Evolutionary conservation across 2,888 invertebrate genomes (phyloP).

Genomic region (Nemurella pictetii): DNA sequence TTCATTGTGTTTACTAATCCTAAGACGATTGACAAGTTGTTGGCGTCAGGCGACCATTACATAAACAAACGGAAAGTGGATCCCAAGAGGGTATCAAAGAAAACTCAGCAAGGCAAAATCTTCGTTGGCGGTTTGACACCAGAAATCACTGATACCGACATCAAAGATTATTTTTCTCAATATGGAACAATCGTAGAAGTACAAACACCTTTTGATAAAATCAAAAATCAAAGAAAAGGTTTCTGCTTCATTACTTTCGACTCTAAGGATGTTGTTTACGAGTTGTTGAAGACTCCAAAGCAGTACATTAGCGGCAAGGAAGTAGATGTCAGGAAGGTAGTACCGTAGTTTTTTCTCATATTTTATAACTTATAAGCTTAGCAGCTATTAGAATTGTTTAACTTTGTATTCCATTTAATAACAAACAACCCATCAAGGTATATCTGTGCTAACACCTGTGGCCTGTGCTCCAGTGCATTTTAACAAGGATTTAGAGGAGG

Average conservation of each 20-base stretch:
- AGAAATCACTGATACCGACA: slow-evolving; percentile 62
- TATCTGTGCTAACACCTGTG: not conserved
- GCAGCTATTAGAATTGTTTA: not conserved
- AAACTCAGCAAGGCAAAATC: slow-evolving; percentile 63
- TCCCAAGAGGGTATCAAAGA: slow-evolving; percentile 66
- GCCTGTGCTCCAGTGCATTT: too few relatives aligned
- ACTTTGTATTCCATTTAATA: not conserved
- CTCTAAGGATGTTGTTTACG: slow-evolving; percentile 61
- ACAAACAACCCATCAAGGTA: not conserved
- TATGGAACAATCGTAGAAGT: slow-evolving; percentile 64
- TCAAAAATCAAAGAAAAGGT: slow-evolving; percentile 63
- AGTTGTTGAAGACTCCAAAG: slow-evolving; percentile 60
- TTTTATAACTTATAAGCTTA: not conserved
- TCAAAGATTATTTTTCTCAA: slow-evolving; percentile 62
- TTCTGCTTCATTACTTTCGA: slow-evolving; percentile 71
- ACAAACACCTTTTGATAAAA: slow-evolving; percentile 68
- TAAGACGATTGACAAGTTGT: slow-evolving; percentile 59
- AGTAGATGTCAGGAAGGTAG: slow-evolving; percentile 58
- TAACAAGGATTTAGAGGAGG: too few relatives aligned
- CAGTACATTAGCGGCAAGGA: slow-evolving; percentile 63
- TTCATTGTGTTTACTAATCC: slow-evolving; percentile 65
- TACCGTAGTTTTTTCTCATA: not conserved
- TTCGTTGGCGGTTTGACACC: slow-evolving; percentile 68
- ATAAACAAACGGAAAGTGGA: slow-evolving; percentile 67
- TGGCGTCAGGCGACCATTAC: slow-evolving; percentile 59